phyloP scores from a whole-genome alignment of 1,140 invertebrate genomes.

The Drosophila punjabiensis region DNA sequence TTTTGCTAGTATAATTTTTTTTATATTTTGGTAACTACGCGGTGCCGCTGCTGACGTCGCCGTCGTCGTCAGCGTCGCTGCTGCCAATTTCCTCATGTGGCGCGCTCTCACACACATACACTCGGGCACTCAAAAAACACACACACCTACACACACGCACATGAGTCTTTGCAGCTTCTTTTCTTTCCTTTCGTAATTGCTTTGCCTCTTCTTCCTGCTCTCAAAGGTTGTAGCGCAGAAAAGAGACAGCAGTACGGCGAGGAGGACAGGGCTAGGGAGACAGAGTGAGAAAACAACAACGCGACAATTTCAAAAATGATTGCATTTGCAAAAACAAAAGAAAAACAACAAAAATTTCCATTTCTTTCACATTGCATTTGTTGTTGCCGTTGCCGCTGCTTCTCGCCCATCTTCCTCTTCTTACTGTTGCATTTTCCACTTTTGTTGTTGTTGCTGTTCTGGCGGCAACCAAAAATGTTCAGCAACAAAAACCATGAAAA shows the following conservation, averaged over 20 bases:
- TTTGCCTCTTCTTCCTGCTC: slow-evolving; percentile 20
- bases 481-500: slow-evolving; percentile 1
- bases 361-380: slow-evolving; percentile 63
- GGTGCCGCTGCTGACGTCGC: slow-evolving; percentile 31
- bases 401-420: slow-evolving; percentile 12
- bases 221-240: slow-evolving; percentile 37
- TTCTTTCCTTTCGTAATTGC: slow-evolving; percentile 47
- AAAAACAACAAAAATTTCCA: slow-evolving; percentile 35
- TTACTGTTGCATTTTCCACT: slow-evolving; percentile 25
- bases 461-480: slow-evolving; percentile 30
- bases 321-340: slow-evolving; percentile 54
- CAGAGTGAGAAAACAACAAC: slow-evolving; percentile 39
- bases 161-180: slow-evolving; percentile 55
- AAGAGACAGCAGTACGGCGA: not conserved
- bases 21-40: slow-evolving; percentile 40
- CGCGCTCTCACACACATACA: slow-evolving; percentile 51
- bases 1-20: slow-evolving; percentile 31
- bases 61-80: not conserved
- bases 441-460: slow-evolving; percentile 35
- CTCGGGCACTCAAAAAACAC: slow-evolving; percentile 45
- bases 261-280: slow-evolving; percentile 21
- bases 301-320: slow-evolving; percentile 51
- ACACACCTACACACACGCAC: slow-evolving; percentile 59
- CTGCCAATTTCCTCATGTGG: slow-evolving; percentile 57
- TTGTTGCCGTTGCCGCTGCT: slow-evolving; percentile 34